These are phyloP conservation scores for Tenthredo mesomela DNA, from an alignment of 2,888 invertebrate species.

Conservation along the genomic window DNA sequence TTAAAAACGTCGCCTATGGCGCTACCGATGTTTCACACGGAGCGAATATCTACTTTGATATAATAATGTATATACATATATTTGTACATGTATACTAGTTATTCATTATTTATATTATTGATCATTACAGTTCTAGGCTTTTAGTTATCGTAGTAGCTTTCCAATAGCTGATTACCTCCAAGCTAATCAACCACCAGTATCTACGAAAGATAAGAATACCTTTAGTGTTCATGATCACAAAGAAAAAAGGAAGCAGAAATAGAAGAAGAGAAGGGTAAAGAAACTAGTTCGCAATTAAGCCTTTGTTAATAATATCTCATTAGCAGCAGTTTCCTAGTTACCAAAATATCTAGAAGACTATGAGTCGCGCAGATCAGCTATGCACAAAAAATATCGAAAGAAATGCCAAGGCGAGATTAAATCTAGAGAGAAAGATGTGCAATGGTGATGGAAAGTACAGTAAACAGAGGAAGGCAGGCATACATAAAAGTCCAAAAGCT, in stretches of 20 bases:
- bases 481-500: neutral
- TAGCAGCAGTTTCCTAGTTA: neutral
- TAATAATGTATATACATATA: neutral
- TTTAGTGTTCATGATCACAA: neutral
- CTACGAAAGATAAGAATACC: slow-evolving; percentile 14
- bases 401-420: neutral
- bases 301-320: neutral
- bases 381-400: neutral
- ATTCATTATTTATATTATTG: neutral
- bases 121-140: neutral
- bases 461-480: neutral
- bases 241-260: neutral
- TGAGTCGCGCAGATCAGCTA: neutral
- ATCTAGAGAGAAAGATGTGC: neutral
- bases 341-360: too few relatives aligned
- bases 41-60: neutral
- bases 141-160: neutral
- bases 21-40: too few relatives aligned
- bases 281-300: neutral
- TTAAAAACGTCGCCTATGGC: too few relatives aligned
- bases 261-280: neutral
- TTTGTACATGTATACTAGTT: neutral
- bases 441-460: neutral
- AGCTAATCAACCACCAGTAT: slow-evolving; percentile 31
- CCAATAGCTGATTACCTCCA: neutral